Percentiles rank a stretch among this genome's conserved stretches.
These are phyloP conservation scores for Ectemnius continuus DNA, from an alignment of 2,888 invertebrate genomes.

Conservation along the genomic window DNA sequence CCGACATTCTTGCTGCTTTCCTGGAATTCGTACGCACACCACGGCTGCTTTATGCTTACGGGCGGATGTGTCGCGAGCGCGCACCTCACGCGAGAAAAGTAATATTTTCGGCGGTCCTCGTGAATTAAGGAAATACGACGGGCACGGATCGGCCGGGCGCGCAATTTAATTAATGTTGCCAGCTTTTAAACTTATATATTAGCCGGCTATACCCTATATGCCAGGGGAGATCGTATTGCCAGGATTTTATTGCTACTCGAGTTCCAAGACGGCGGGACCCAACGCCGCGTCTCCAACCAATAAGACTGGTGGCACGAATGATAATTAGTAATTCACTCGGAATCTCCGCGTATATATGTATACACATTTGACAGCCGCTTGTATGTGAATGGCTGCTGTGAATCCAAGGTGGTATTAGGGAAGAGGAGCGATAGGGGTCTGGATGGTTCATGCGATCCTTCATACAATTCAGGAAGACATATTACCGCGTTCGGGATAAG, in stretches of 20 bases:
- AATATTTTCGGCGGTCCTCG: conserved; percentile 46
- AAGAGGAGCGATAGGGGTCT: conserved; percentile 8
- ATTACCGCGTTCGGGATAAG: conserved; percentile 17
- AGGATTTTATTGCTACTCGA: conserved; percentile 14
- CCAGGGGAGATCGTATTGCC: conserved; percentile 41
- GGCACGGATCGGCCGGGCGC: conserved; percentile 32
- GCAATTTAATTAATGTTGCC: conserved; percentile 49
- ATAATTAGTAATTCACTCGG: background rate
- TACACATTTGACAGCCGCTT: background rate
- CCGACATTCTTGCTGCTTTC: conserved; percentile 47
- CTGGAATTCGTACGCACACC: conserved; percentile 51
- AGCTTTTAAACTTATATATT: conserved; percentile 42
- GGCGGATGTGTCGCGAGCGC: conserved; percentile 19
- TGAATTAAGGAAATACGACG: conserved; percentile 54
- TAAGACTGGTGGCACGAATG: background rate
- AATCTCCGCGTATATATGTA: background rate
- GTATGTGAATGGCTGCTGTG: background rate
- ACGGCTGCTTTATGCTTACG: conserved; percentile 52
- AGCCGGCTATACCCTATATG: conserved; percentile 36
- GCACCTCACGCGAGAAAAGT: conserved; percentile 29
- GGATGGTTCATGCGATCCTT: conserved; percentile 1
- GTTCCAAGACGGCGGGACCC: background rate
- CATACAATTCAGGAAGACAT: conserved; percentile 36
- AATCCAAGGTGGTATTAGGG: background rate
- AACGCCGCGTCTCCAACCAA: background rate